These are phyloP conservation scores for Sarcophaga subvicina DNA, from an alignment of 2,888 invertebrate species.

Conservation along the genomic window DNA sequence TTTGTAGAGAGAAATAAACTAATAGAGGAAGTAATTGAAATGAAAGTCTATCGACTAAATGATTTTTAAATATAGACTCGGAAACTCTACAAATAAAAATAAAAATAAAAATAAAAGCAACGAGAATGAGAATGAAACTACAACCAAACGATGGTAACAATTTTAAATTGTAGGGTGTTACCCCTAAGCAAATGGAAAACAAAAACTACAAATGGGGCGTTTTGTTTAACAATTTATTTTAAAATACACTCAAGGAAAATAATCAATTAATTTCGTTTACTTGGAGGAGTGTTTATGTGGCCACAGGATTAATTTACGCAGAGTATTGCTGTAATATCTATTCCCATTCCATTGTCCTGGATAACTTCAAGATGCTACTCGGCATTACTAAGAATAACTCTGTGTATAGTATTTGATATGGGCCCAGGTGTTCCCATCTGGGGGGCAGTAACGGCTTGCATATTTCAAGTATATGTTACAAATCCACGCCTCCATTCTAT, in stretches of 20 bases:
- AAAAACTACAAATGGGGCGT: constrained; percentile 34
- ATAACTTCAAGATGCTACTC: no score
- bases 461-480: no score
- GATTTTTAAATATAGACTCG: constrained; percentile 60
- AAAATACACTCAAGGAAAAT: constrained; percentile 37
- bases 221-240: constrained; percentile 45
- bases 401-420: no score
- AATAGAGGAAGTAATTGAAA: constrained; percentile 65
- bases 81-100: constrained; percentile 12
- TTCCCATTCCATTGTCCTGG: no score
- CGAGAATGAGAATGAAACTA: constrained; percentile 20
- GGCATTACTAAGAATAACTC: no score
- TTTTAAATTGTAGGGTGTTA: constrained; percentile 58
- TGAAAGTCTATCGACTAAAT: constrained; percentile 61
- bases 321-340: no score
- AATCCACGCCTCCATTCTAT: no score
- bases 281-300: no score
- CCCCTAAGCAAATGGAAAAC: background rate
- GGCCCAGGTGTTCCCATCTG: accelerated
- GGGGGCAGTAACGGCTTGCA: no score
- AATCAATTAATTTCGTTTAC: background rate
- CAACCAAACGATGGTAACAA: constrained; percentile 29
- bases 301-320: no score
- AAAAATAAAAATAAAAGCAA: background rate
- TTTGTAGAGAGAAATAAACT: constrained; percentile 42